A percentile compares a stretch with the other conserved stretches of the same genome.
Evolutionary conservation across 2,888 invertebrate genomes (phyloP).

Genomic region (Macaria notata): DNA sequence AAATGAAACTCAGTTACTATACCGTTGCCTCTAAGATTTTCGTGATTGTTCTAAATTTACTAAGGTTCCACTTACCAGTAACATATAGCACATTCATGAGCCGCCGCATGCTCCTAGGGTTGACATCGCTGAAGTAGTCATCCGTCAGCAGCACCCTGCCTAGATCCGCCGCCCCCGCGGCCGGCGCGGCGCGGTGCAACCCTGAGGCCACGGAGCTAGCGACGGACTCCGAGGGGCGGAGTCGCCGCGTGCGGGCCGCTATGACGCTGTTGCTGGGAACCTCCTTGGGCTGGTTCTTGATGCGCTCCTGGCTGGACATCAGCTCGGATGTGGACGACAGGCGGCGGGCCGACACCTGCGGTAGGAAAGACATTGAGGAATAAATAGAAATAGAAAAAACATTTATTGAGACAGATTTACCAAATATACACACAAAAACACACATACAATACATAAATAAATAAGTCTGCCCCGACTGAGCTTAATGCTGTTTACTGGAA

Average conservation of each 20-base stretch:
- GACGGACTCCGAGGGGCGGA: conserved; percentile 93
- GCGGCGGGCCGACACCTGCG: conserved; percentile 87
- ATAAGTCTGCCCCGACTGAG: no score
- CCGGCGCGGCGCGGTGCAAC: conserved; percentile 84
- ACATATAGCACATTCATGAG: conserved; percentile 98
- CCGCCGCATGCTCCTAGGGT: conserved; percentile 97
- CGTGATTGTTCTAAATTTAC: no score
- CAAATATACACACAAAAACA: no score
- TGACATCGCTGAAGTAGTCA: conserved; percentile 99
- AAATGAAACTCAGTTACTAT: no score
- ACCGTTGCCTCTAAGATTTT: no score
- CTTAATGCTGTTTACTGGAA: no score
- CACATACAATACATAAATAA: no score
- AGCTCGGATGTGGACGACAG: conserved; percentile 90
- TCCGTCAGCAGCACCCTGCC: conserved; percentile 95
- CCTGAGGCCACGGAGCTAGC: conserved; percentile 96
- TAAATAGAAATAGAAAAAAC: no score
- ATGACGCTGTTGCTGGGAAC: conserved; percentile 74
- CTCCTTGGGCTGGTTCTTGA: conserved; percentile 74
- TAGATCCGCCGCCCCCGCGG: conserved; percentile 84
- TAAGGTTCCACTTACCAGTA: conserved; percentile 84
- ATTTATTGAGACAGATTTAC: no score
- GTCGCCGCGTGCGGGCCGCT: conserved; percentile 86
- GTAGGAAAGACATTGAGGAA: not conserved
- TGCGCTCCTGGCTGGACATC: conserved; percentile 92